Evolutionary conservation across 2,797 vertebrate species (phyloP).

Genomic region (Perdix hodgsoniae): DNA sequence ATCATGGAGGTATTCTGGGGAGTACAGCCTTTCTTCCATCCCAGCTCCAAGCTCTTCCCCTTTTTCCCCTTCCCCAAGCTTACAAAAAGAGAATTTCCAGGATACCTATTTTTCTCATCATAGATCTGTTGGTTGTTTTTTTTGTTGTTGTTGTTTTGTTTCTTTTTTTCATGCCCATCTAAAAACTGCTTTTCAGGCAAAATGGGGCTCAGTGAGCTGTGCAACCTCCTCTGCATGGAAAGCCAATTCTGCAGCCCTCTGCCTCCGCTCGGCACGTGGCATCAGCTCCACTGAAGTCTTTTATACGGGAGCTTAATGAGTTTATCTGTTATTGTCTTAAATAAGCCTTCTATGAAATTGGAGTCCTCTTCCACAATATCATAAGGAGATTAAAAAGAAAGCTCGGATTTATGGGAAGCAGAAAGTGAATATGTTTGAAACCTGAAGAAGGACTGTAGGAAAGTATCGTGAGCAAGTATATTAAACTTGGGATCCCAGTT

Average conservation of each 20-base stretch:
- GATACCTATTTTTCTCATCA: background rate
- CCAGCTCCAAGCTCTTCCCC: background rate
- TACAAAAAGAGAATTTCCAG: background rate
- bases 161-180: background rate
- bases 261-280: background rate
- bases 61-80: background rate
- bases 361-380: background rate
- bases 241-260: background rate
- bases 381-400: conserved; percentile 11
- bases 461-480: background rate
- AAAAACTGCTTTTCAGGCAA: conserved; percentile 21
- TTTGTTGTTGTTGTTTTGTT: background rate
- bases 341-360: background rate
- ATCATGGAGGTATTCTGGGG: background rate
- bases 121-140: background rate
- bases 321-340: background rate
- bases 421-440: background rate
- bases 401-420: background rate
- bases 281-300: background rate
- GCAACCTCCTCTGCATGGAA: background rate
- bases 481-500: background rate
- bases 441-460: background rate
- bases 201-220: background rate
- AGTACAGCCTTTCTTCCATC: background rate
- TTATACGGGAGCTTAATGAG: background rate